phyloP scores from a whole-genome alignment of 2,113 vertebrate genomes.

The Oreochromis tanganicae region DNA sequence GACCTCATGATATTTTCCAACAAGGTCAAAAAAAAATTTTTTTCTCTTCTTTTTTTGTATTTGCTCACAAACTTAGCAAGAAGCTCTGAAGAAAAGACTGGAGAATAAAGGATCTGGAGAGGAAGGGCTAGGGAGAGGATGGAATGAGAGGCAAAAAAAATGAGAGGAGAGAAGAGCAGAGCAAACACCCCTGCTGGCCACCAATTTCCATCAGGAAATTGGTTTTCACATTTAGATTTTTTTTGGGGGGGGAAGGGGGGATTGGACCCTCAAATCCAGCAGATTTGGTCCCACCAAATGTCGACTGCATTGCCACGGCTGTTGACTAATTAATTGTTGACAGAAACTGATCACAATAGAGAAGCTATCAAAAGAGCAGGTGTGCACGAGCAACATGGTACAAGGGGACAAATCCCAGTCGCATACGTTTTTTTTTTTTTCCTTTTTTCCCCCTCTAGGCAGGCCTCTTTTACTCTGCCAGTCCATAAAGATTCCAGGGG shows the following conservation, averaged over 20 bases:
- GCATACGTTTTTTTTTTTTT: accelerated
- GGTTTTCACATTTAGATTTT: background rate
- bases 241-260: accelerated
- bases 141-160: background rate
- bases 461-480: slow-evolving; percentile 40
- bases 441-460: background rate
- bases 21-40: accelerated
- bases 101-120: background rate
- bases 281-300: background rate
- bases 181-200: background rate
- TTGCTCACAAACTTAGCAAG: background rate
- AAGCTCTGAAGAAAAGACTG: background rate
- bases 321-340: background rate
- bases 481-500: slow-evolving; percentile 61
- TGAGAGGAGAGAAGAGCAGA: background rate
- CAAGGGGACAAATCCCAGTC: slow-evolving; percentile 15
- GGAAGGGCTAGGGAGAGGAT: background rate
- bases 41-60: background rate
- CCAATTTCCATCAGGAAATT: background rate
- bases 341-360: background rate
- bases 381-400: background rate
- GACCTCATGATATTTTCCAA: background rate
- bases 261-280: background rate
- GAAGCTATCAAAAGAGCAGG: background rate
- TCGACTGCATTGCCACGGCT: background rate